Base-by-base conservation (phyloP, 2,797 vertebrate genomes). In the Glossophaga mutica region DNA sequence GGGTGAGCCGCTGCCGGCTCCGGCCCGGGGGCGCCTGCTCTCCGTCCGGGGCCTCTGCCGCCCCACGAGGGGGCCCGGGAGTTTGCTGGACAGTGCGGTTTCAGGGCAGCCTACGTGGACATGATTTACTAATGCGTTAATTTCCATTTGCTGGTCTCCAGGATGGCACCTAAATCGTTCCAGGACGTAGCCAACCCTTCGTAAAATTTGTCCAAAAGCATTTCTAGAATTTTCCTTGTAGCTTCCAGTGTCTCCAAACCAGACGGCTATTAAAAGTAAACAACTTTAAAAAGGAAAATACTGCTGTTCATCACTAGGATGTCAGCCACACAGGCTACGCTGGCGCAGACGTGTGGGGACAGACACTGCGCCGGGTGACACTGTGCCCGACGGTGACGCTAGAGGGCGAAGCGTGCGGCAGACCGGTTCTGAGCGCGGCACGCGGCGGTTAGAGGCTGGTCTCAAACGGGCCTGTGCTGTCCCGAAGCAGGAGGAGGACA, bases 1-100 rank as follows among this genome's bases (percentile, higher is more conserved):
- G 88, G 99, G 99, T 99, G 88, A 62, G 59, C 59, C 5, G 29
- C 59, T 2, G 26, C 24, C 24, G 21, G 2, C 26, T 3, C 57
- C 1, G 57, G 0, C 26, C 26, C 90, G 44, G 9, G 7, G 0
- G 55, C 22, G 22, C 52, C 52, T 4, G 21, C 3, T 7, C 52
- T 55, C 2, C 22, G 5, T 55, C 2, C 22, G 5, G 12, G 90
- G 3, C 70, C 82, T 95, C 11, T 93, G 19, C 48, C 84, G 0
- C 24, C 39, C 52, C 86, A 77, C 9, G 70, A 37, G 1, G 37
- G 0, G 24, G 9, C 39, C n/a, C n/a, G n/a, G n/a, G 3, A 46
- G 4, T 85, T 32, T 65, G 21, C 26, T 22, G 77, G 65, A 9
- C 79, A 12, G 77, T 78, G 10, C 1, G 16, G 29, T 16, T 73